A percentile compares a stretch with the other conserved stretches of the same genome.
Conservation (phyloP, 2,113 vertebrate species). For the Burhinus oedicnemus region DNA sequence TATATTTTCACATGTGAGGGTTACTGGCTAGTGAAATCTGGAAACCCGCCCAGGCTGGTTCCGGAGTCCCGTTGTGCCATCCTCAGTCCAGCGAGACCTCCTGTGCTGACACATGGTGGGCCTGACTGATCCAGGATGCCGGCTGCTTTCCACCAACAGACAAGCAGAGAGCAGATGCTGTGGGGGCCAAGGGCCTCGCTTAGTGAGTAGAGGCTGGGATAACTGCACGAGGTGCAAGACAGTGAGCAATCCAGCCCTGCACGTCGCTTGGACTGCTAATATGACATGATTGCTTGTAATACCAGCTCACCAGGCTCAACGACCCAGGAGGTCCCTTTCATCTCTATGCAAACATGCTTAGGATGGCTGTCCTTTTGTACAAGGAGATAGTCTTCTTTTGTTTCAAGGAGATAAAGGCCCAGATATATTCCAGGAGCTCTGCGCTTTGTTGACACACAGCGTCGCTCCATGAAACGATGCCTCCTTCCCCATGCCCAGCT, state of each 20-base stretch:
- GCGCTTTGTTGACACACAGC: neutral
- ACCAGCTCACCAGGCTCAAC: neutral
- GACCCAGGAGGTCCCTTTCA: neutral
- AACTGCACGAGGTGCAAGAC: neutral
- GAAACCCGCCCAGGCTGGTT: neutral
- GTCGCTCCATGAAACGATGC: accelerated
- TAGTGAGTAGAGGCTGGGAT: neutral
- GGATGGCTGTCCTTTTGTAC: neutral
- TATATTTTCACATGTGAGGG: neutral
- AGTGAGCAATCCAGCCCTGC: neutral
- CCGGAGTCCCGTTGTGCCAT: accelerated
- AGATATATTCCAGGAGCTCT: neutral
- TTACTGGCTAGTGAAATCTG: neutral
- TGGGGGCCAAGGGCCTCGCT: neutral
- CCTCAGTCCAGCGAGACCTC: neutral
- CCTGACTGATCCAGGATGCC: neutral
- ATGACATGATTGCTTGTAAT: neutral
- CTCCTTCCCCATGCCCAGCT: neutral
- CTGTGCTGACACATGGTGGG: neutral
- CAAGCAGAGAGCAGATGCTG: neutral
- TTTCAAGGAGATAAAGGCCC: neutral
- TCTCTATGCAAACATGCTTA: neutral
- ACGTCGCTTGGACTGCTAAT: neutral
- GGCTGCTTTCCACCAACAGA: neutral
- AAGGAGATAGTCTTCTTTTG: neutral